Base-by-base conservation (phyloP, 2,888 invertebrate species). In the Philhelius pedissequus region DNA sequence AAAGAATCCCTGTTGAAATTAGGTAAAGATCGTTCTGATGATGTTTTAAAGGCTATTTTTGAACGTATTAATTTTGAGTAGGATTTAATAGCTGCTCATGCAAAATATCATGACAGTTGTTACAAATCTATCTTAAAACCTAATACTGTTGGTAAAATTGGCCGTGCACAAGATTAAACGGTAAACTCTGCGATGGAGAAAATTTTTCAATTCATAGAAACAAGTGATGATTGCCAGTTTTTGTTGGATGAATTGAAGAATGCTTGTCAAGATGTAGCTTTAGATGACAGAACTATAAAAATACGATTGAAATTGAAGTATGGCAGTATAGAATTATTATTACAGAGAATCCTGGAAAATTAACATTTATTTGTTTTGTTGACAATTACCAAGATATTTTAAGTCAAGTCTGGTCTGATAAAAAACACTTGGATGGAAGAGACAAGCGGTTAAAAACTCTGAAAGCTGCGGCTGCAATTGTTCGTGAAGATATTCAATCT, bases 381-480 rank as follows among this genome's bases (percentile, higher is more conserved):
- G n/a, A n/a, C n/a, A n/a, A n/a, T n/a, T 27, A 27, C 27, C 27
- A 27, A 27, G 27, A 27, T 5, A 27, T 27, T 27, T 27, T 27
- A 27, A 27, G n/a, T 40, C 40, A 40, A 43, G 43, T 18, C 8
- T 43, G 43, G 43, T 43, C n/a, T 15, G 18, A 71, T 40, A 78
- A 25, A 64, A 78, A 32, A 32, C 4, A 78, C 38, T 73, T 52
- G 48, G 58, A 66, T 58, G 54, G 13, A 50, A 50, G 13, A 27
- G 25, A 50, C 25, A 22, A 48, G 25, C 22, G 50, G 8, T 5
- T 11, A 20, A 64, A 43, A 54, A 45, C 56, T 11, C 11, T 79
- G 30, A 45, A 79, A 54, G 48, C 73, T 18, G 66, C 74, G 43
- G 66, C 79, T 45, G 60, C n/a, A 13, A 80, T 80, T 15, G 27